phyloP scores from a whole-genome alignment of 2,888 invertebrate genomes.

The Acleris laterana region DNA sequence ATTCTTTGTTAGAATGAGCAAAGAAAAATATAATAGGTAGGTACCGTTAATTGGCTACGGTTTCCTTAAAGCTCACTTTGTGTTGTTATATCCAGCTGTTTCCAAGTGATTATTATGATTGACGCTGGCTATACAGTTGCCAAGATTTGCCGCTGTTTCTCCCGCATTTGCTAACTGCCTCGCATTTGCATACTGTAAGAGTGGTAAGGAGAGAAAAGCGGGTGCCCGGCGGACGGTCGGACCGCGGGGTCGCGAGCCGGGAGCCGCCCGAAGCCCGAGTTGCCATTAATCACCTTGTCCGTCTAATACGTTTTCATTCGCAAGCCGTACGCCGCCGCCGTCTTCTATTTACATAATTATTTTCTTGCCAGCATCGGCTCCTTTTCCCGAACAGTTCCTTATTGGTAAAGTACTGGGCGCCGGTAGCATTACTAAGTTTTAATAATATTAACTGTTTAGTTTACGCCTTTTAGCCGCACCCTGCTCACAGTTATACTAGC shows the following conservation, averaged over 20 bases:
- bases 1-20: no score
- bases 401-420: conserved; percentile 63
- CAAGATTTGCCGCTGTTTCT: conserved; percentile 68
- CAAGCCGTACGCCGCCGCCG: conserved; percentile 69
- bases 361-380: conserved; percentile 70
- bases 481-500: conserved; percentile 66
- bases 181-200: conserved; percentile 72
- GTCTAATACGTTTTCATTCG: conserved; percentile 81
- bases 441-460: conserved; percentile 79
- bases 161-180: conserved; percentile 68
- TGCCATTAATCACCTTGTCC: conserved; percentile 80
- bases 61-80: conserved; percentile 39
- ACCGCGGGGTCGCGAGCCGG: conserved; percentile 34
- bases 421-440: conserved; percentile 73
- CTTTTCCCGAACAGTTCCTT: conserved; percentile 60
- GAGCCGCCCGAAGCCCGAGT: conserved; percentile 55
- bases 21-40: no score
- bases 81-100: conserved; percentile 57
- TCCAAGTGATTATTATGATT: conserved; percentile 66
- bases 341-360: conserved; percentile 79
- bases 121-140: conserved; percentile 67
- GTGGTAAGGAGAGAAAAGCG: conserved; percentile 30
- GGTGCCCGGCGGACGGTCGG: background rate
- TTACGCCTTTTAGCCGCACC: conserved; percentile 71
- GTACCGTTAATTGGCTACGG: conserved; percentile 24